Conservation (phyloP, 35 echinoderm and acorn worm species). For the Amphiura filiformis region DNA sequence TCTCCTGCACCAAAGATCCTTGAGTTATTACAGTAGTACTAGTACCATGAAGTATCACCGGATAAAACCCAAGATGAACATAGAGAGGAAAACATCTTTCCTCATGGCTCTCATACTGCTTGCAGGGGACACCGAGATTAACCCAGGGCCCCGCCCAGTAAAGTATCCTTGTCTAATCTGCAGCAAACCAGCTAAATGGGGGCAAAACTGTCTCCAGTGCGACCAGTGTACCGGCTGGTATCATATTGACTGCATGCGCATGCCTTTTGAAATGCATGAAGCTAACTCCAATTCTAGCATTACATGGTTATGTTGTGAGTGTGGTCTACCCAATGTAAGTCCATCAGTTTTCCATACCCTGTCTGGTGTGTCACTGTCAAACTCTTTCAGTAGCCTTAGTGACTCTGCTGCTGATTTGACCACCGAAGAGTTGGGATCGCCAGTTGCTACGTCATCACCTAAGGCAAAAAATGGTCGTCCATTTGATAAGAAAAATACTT, state of each 20-base stretch:
- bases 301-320: slow-evolving; percentile 36
- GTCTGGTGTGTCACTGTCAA: not conserved
- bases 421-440: slow-evolving; percentile 13
- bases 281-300: not conserved
- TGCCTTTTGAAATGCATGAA: not conserved
- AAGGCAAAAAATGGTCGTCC: not conserved
- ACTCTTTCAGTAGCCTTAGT: slow-evolving; percentile 26
- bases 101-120: not conserved
- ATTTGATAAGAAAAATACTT: not conserved
- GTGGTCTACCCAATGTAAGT: slow-evolving; percentile 24
- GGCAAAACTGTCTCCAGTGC: not conserved
- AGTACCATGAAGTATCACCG: not conserved
- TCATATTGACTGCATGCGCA: not conserved
- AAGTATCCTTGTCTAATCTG: slow-evolving; percentile 4
- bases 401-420: not conserved
- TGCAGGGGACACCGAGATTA: not conserved
- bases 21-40: not conserved
- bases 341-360: slow-evolving; percentile 28
- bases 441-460: slow-evolving; percentile 32
- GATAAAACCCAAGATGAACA: not conserved
- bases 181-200: slow-evolving; percentile 6
- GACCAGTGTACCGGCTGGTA: not conserved
- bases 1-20: not conserved
- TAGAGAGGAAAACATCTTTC: not conserved
- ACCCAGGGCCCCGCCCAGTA: not conserved